A percentile compares a stretch with the other conserved stretches of the same genome.
These are phyloP conservation scores for Monochamus saltuarius DNA, from an alignment of 1,140 invertebrate genomes.

Conservation along the genomic window DNA sequence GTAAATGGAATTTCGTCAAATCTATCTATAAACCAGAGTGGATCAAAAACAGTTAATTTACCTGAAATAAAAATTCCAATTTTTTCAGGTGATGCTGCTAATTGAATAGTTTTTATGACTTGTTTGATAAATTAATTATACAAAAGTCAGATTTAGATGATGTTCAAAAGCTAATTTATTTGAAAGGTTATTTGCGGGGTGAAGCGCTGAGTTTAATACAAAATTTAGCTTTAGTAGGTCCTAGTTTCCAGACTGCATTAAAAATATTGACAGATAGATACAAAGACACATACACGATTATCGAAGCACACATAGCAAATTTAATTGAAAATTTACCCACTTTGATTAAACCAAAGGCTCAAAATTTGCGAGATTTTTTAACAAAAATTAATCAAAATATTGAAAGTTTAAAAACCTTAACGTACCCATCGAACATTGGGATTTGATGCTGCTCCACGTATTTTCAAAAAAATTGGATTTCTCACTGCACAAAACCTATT, in stretches of 20 bases:
- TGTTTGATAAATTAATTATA: slow-evolving; percentile 1
- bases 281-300: slow-evolving; percentile 6
- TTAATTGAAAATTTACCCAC: slow-evolving; percentile 5
- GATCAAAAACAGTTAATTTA: not conserved
- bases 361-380: slow-evolving; percentile 16
- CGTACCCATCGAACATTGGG: slow-evolving; percentile 4
- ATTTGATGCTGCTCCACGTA: not conserved
- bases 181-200: slow-evolving; percentile 4
- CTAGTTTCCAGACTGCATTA: slow-evolving; percentile 6
- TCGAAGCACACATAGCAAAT: slow-evolving; percentile 9
- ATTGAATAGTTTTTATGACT: slow-evolving; percentile 7
- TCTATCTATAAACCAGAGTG: not conserved
- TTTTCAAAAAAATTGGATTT: no score
- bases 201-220: slow-evolving; percentile 6
- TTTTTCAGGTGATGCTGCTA: slow-evolving; percentile 3
- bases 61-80: slow-evolving; percentile 10
- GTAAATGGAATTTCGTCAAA: slow-evolving; percentile 4
- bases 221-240: slow-evolving; percentile 10
- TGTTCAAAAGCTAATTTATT: slow-evolving; percentile 1
- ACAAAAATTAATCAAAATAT: slow-evolving; percentile 12
- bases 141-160: not conserved
- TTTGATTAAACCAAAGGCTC: slow-evolving; percentile 3
- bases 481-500: no score
- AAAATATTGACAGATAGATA: slow-evolving; percentile 10
- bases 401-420: slow-evolving; percentile 10